Evolutionary conservation across 1,140 invertebrate genomes (phyloP).

Genomic region (Drosophila neocordata): DNA sequence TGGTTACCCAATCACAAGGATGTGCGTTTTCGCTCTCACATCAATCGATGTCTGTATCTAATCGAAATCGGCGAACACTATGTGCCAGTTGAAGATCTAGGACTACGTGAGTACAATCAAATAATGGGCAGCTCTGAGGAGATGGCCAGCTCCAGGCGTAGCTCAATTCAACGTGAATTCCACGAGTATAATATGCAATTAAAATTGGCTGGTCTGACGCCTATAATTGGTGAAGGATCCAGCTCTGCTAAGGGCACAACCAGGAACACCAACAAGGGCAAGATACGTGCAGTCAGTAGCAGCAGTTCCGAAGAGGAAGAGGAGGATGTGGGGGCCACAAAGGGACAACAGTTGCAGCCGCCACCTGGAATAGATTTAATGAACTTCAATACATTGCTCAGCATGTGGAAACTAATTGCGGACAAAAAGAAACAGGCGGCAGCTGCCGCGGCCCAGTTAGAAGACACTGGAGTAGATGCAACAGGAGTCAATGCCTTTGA

Average conservation of each 20-base stretch:
- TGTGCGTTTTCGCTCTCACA: slow-evolving; percentile 91
- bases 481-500: slow-evolving; percentile 26
- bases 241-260: background rate
- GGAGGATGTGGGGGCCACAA: background rate
- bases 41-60: slow-evolving; percentile 95
- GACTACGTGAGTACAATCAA: slow-evolving; percentile 87
- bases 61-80: slow-evolving; percentile 96
- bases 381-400: slow-evolving; percentile 66
- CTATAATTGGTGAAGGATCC: slow-evolving; percentile 48
- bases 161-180: slow-evolving; percentile 69
- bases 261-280: slow-evolving; percentile 47
- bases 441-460: slow-evolving; percentile 36
- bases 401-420: slow-evolving; percentile 77
- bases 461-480: background rate
- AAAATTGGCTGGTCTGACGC: slow-evolving; percentile 57
- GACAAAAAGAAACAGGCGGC: slow-evolving; percentile 67
- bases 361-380: slow-evolving; percentile 48
- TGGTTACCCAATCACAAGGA: slow-evolving; percentile 96
- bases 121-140: slow-evolving; percentile 71
- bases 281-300: slow-evolving; percentile 76
- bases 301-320: slow-evolving; percentile 73
- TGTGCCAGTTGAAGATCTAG: slow-evolving; percentile 95
- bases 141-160: slow-evolving; percentile 67
- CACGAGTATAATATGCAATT: slow-evolving; percentile 66
- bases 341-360: background rate